These are phyloP conservation scores for Sceloporus undulatus DNA, from an alignment of 2,113 vertebrate genomes.

Conservation along the genomic window DNA sequence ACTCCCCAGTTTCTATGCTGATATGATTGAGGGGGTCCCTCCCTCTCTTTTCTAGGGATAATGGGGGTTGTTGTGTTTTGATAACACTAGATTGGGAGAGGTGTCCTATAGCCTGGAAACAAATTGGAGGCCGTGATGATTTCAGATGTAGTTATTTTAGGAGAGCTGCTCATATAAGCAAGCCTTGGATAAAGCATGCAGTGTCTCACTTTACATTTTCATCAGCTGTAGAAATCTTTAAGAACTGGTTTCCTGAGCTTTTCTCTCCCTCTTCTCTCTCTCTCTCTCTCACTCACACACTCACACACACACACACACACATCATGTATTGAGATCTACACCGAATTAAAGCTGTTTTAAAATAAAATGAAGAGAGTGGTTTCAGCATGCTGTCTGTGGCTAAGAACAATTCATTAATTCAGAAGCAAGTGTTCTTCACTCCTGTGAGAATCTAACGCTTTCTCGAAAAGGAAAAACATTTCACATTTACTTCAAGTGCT, in stretches of 20 bases:
- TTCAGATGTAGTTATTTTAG: not conserved
- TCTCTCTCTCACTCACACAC: not conserved
- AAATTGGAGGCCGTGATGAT: not conserved
- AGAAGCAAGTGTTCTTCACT: slow-evolving; percentile 35
- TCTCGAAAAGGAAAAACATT: slow-evolving; percentile 34
- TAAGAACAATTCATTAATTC: slow-evolving; percentile 17
- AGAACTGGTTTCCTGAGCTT: not conserved
- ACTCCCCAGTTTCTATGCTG: not conserved
- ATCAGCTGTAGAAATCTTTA: not conserved
- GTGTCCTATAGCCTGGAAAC: not conserved
- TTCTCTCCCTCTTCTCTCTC: not conserved
- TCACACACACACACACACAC: not conserved
- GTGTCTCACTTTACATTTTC: not conserved
- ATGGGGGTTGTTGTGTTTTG: not conserved
- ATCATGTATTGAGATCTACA: not conserved
- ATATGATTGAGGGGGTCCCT: not conserved
- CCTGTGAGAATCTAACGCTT: not conserved
- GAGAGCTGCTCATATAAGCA: not conserved
- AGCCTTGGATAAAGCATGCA: slow-evolving; percentile 1
- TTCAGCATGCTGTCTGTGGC: not conserved
- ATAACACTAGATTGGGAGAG: not conserved
- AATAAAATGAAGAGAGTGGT: slow-evolving; percentile 2
- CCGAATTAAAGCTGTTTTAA: not conserved
- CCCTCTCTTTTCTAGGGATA: not conserved
- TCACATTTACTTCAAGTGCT: slow-evolving; percentile 22